These are phyloP conservation scores for Eilema depressum DNA, from an alignment of 2,888 invertebrate species.

Conservation along the genomic window DNA sequence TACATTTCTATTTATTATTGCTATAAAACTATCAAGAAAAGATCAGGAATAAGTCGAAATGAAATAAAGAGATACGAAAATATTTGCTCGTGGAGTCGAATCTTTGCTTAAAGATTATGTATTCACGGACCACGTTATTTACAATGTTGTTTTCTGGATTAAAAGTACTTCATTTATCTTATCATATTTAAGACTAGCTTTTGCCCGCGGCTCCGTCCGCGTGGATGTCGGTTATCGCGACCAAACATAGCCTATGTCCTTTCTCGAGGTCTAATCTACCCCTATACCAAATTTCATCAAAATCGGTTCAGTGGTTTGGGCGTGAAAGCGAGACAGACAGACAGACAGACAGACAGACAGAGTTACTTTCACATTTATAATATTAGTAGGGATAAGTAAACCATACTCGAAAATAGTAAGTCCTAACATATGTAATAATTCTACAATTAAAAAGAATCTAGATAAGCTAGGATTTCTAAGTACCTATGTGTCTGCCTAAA, in stretches of 20 bases:
- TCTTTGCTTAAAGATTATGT: conserved; percentile 35
- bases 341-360: too few species aligned
- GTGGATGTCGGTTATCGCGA: too few species aligned
- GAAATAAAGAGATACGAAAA: conserved; percentile 23
- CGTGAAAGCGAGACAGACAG: too few species aligned
- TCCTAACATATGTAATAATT: not conserved
- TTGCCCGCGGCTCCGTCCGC: too few species aligned
- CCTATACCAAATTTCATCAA: too few species aligned
- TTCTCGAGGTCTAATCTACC: too few species aligned
- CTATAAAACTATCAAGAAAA: not conserved
- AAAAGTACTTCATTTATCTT: not conserved
- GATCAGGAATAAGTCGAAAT: conserved; percentile 26
- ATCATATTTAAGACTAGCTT: not conserved
- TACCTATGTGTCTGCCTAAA: not conserved
- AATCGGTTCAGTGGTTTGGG: too few species aligned
- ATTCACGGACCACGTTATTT: conserved; percentile 17
- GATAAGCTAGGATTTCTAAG: not conserved
- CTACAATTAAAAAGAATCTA: not conserved
- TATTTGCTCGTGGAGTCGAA: conserved; percentile 30
- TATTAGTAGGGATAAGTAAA: too few species aligned
- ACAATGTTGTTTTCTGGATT: conserved; percentile 1
- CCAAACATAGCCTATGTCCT: too few species aligned
- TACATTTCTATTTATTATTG: not conserved
- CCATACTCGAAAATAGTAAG: not conserved
- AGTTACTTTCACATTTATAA: too few species aligned